Evolutionary conservation across 2,888 invertebrate genomes (phyloP).

Genomic region (Meloe dianella): DNA sequence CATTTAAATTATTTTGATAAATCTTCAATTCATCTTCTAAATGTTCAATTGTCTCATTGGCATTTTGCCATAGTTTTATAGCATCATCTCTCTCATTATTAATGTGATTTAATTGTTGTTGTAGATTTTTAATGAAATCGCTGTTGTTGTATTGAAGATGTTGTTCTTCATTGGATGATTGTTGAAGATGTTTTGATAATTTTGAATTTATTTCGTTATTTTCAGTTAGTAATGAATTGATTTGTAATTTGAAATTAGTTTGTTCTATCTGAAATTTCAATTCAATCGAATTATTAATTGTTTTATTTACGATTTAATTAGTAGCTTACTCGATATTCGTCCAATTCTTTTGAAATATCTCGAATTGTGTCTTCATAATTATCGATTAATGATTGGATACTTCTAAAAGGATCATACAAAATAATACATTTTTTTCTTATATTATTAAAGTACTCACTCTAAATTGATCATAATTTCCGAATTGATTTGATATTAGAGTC

Average conservation of each 20-base stretch:
- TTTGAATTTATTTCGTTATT: conserved; percentile 40
- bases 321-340: conserved; percentile 39
- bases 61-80: conserved; percentile 70
- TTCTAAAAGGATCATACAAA: conserved; percentile 29
- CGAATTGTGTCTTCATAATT: conserved; percentile 42
- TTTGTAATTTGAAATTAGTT: conserved; percentile 36
- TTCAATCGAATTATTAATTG: neutral
- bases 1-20: conserved; percentile 55
- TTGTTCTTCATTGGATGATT: conserved; percentile 14
- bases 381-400: conserved; percentile 38
- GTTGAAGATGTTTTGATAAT: conserved; percentile 26
- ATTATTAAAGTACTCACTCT: conserved; percentile 1
- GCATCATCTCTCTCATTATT: conserved; percentile 70
- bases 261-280: conserved; percentile 42
- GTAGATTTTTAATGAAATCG: conserved; percentile 44
- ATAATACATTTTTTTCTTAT: neutral
- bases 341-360: conserved; percentile 44
- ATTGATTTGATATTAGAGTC: neutral
- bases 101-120: conserved; percentile 40
- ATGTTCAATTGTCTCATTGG: conserved; percentile 69
- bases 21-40: conserved; percentile 71
- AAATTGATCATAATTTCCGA: neutral
- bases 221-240: conserved; percentile 39
- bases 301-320: conserved; percentile 9
- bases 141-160: conserved; percentile 29